Conservation (phyloP, 2,888 invertebrate genomes). For the Hyles lineata region DNA sequence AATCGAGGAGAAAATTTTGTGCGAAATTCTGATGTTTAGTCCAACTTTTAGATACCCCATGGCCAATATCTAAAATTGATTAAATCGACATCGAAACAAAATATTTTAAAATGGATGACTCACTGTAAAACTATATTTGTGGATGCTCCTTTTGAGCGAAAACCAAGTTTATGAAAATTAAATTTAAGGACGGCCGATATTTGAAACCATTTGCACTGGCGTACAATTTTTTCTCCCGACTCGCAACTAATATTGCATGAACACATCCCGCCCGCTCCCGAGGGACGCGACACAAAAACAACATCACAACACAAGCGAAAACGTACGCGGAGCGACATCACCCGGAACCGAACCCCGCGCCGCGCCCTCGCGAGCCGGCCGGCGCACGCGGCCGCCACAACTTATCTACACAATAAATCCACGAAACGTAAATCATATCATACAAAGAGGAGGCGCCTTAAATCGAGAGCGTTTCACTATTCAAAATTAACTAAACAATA, state of each 20-base stretch:
- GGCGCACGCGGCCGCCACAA: constrained; percentile 23
- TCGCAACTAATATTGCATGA: not conserved
- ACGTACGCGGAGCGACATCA: constrained; percentile 1
- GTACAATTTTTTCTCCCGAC: constrained; percentile 8
- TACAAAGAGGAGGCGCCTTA: constrained; percentile 51
- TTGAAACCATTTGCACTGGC: not conserved
- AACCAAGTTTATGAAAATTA: not conserved
- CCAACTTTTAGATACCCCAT: too few species aligned
- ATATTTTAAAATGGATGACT: too few species aligned
- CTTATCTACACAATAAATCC: constrained; percentile 45
- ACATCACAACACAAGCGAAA: constrained; percentile 17
- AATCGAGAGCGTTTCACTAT: constrained; percentile 44
- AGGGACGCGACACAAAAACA: constrained; percentile 16
- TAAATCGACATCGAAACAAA: too few species aligned
- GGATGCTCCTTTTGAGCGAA: too few species aligned
- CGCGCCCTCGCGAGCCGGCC: not conserved
- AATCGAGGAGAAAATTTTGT: constrained; percentile 2
- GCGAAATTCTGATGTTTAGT: too few species aligned
- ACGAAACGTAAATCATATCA: constrained; percentile 49
- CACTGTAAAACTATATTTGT: too few species aligned
- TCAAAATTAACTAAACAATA: constrained; percentile 35
- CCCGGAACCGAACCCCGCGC: too few species aligned
- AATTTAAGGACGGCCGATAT: not conserved
- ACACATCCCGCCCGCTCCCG: not conserved
- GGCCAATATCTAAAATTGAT: too few species aligned